Conservation (phyloP, 92 coral and sea anemone genomes). For the Bergia puertoricense region DNA sequence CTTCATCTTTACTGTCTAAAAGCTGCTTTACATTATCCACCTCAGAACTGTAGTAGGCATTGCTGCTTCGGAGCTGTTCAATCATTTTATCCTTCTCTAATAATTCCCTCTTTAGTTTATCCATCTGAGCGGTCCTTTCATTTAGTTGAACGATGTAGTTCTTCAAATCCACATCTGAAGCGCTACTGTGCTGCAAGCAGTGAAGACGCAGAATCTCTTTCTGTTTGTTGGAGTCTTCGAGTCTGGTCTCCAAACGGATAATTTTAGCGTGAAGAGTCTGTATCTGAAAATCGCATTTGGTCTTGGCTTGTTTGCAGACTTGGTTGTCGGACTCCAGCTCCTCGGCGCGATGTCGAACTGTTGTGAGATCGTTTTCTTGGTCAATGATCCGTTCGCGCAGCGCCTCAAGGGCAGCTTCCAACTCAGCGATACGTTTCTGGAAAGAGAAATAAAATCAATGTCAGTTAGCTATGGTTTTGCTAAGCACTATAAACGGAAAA, state of each 20-base stretch:
- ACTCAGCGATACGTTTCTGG: conserved; percentile 21
- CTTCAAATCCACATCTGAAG: neutral
- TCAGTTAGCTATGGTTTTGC: neutral
- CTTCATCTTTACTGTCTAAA: neutral
- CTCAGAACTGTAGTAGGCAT: neutral
- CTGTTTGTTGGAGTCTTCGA: conserved; percentile 5
- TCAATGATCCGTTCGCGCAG: conserved; percentile 6
- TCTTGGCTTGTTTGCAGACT: neutral
- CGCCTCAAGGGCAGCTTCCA: neutral
- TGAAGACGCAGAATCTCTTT: conserved; percentile 28
- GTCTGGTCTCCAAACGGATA: conserved; percentile 32
- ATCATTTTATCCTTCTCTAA: conserved; percentile 6
- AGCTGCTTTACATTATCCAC: neutral
- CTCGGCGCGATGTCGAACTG: neutral
- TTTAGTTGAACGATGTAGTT: conserved; percentile 11
- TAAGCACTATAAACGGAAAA: too few species aligned
- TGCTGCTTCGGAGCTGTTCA: neutral
- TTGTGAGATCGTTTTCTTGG: neutral
- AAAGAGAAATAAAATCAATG: neutral
- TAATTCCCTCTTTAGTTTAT: neutral
- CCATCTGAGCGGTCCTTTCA: neutral
- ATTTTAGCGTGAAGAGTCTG: conserved; percentile 18
- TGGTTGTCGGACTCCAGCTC: neutral
- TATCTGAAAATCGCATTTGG: neutral
- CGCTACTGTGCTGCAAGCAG: conserved; percentile 22